Conservation (phyloP, 2,113 vertebrate genomes). For the Mormyrus iriodes region DNA sequence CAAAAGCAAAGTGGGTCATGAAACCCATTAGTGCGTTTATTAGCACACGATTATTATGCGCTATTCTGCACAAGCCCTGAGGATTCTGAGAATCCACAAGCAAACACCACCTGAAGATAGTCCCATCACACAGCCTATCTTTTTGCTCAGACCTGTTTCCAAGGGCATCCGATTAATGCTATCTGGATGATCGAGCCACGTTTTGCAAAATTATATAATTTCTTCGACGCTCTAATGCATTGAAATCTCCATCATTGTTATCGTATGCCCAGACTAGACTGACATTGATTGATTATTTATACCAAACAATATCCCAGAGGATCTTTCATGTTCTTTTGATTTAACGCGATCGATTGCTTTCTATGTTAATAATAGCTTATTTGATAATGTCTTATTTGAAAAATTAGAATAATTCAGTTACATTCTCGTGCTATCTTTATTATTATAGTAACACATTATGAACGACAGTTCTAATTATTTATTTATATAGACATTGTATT, state of each 20-base stretch:
- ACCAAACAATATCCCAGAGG: background rate
- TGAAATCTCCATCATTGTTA: background rate
- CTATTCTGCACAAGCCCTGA: background rate
- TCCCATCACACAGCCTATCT: background rate
- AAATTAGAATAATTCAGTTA: background rate
- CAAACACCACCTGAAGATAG: background rate
- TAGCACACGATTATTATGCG: background rate
- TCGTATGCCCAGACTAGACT: background rate
- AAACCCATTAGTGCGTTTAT: background rate
- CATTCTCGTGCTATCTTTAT: no score
- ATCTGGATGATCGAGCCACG: background rate
- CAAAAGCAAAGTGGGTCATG: background rate
- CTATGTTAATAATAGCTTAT: background rate
- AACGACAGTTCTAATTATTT: background rate
- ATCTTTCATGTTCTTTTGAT: background rate
- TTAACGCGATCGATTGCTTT: background rate
- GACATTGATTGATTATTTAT: slow-evolving; percentile 9
- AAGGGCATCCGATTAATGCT: background rate
- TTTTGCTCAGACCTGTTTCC: background rate
- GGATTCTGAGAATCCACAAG: background rate
- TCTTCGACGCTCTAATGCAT: background rate
- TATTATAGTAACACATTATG: no score
- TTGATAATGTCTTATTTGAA: background rate
- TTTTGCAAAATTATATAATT: background rate
- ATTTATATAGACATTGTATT: background rate